Conservation (phyloP, 2,797 vertebrate genomes). For the Sciurus carolinensis region DNA sequence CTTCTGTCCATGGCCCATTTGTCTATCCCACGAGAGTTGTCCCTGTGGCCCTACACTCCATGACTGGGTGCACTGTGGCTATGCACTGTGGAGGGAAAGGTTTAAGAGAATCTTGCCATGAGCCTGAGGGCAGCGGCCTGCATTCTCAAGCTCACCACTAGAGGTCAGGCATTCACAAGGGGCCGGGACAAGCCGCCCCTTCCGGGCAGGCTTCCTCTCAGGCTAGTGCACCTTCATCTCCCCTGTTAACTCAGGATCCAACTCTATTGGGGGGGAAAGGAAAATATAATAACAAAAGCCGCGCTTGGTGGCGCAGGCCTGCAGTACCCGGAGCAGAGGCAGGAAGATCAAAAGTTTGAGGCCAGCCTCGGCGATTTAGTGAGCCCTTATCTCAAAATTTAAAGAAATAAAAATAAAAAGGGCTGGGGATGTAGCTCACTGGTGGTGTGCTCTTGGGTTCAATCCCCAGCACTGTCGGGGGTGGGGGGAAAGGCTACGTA, state of each 20-base stretch:
- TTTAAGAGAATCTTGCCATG: not conserved
- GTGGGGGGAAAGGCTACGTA: too few relatives aligned
- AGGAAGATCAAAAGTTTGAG: too few relatives aligned
- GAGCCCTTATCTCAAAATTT: too few relatives aligned
- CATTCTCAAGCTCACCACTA: conserved; percentile 64
- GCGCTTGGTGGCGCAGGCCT: too few relatives aligned
- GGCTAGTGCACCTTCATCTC: not conserved
- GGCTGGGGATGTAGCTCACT: too few relatives aligned
- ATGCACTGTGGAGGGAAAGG: not conserved
- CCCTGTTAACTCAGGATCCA: not conserved
- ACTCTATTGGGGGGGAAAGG: not conserved
- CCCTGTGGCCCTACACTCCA: not conserved
- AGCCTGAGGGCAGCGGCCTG: not conserved
- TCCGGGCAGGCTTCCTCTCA: not conserved
- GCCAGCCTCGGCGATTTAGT: too few relatives aligned
- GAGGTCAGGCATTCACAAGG: conserved; percentile 66
- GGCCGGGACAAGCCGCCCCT: not conserved
- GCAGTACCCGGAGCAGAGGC: too few relatives aligned
- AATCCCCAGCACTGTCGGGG: too few relatives aligned
- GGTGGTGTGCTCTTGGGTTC: too few relatives aligned
- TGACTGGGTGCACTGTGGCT: not conserved
- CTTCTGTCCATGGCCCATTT: not conserved
- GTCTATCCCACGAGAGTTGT: not conserved
- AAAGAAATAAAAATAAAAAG: too few relatives aligned
- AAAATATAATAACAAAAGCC: not conserved